phyloP scores from a whole-genome alignment of 2,797 vertebrate genomes.

The Sebastes oblongus region DNA sequence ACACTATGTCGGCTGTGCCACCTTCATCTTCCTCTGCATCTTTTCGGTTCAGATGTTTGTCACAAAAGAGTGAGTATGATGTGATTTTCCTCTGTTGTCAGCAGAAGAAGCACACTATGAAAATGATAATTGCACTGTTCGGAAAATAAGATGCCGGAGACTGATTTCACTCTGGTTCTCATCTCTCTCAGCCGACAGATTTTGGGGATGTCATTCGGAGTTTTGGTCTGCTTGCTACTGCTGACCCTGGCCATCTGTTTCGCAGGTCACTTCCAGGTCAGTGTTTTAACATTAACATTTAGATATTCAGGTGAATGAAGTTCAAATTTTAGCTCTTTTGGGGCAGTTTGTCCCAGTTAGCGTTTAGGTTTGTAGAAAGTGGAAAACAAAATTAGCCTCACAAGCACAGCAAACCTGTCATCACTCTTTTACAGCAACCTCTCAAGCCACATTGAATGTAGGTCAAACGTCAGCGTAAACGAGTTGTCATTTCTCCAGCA shows the following conservation, averaged over 20 bases:
- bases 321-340: neutral
- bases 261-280: slow-evolving; percentile 88
- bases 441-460: neutral
- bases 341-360: neutral
- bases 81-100: neutral
- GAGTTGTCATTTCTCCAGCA: neutral
- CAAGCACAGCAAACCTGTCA: neutral
- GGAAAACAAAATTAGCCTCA: neutral
- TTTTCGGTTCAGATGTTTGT: slow-evolving; percentile 90
- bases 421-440: neutral
- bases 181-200: slow-evolving; percentile 73
- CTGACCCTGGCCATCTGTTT: slow-evolving; percentile 89
- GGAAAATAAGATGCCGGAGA: neutral
- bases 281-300: slow-evolving; percentile 58
- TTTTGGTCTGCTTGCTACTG: slow-evolving; percentile 83
- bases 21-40: slow-evolving; percentile 91
- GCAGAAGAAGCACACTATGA: neutral
- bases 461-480: neutral
- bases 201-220: slow-evolving; percentile 85
- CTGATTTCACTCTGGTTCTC: neutral
- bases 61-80: slow-evolving; percentile 85
- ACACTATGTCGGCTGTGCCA: slow-evolving; percentile 89
- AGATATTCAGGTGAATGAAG: neutral
- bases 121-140: neutral
- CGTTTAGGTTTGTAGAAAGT: neutral